Conservation (phyloP, 1,140 invertebrate genomes). For the Euura lappo region DNA sequence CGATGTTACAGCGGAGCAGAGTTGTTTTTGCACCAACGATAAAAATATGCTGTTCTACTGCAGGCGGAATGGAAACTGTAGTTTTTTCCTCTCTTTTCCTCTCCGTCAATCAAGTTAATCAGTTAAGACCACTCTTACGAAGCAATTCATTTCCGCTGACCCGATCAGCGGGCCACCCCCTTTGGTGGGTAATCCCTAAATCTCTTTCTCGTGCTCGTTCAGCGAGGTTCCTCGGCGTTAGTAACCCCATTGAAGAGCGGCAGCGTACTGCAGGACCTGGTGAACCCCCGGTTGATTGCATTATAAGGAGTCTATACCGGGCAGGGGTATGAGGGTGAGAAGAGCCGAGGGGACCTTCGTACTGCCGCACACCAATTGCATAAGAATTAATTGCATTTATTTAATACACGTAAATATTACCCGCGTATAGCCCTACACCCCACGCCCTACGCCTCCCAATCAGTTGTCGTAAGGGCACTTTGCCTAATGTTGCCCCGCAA, state of each 20-base stretch:
- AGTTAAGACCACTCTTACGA: slow-evolving; percentile 7
- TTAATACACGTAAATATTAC: slow-evolving; percentile 11
- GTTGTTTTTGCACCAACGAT: no score
- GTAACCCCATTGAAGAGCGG: slow-evolving; percentile 3
- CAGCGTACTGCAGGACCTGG: not conserved
- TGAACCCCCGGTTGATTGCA: not conserved
- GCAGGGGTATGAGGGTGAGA: not conserved
- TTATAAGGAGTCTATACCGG: not conserved
- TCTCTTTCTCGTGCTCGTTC: slow-evolving; percentile 6
- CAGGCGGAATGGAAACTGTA: no score
- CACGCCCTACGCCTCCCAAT: not conserved
- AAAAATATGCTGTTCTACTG: no score
- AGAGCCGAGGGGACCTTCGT: not conserved
- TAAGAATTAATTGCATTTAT: slow-evolving; percentile 19
- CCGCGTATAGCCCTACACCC: not conserved
- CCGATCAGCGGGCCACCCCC: not conserved
- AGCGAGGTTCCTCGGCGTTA: not conserved
- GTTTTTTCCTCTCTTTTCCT: not conserved
- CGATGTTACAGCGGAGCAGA: no score
- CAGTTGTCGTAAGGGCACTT: not conserved
- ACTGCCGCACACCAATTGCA: not conserved
- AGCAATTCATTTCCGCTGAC: slow-evolving; percentile 6
- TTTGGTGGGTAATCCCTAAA: slow-evolving; percentile 7
- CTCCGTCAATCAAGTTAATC: slow-evolving; percentile 7
- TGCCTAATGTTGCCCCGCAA: not conserved